Base-by-base conservation (phyloP, 2,888 invertebrate species). In the Drosophila maculinotata region DNA sequence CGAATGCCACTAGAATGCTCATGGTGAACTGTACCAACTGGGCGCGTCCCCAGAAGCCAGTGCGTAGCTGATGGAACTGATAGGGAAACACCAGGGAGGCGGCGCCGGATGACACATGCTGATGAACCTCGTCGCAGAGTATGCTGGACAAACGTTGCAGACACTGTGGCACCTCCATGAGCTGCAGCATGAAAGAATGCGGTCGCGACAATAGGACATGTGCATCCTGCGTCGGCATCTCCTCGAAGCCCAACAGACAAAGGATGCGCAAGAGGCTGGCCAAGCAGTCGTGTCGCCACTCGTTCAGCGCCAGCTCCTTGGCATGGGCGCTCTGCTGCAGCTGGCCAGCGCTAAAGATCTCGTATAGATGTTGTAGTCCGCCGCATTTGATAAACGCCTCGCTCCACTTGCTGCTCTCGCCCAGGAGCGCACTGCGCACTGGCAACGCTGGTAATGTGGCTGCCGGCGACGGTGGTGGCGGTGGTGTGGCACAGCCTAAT, bases 221-320 rank as follows among this genome's bases (percentile, higher is more conserved):
- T 64, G 90, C 90, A 69, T 91, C 91, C 42, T 90, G 91, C 2
- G 89, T 42, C 90, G 92, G 89, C 91, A 93, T 31, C 90, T 85
- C 85, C 91, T 53, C 93, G 8, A 97, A 95, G 0, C 98, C 97
- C 51, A 98, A 93, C 68, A 97, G 95, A 90, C 97, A 97, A 7
- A 98, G 92, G 69, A 98, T 93, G 87, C 97, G 96, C 51, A 98
- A 90, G 8, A 98, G 92, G 73, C 96, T 95, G 3, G 98, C 97
- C 25, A 98, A 92, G 87, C 98, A 98, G 90, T 98, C 98, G 90
- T 98, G 98, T 54, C 97, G 95, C 98, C 98, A 98, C 92, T 98
- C 97, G 60, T 91, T 92, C 1, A 90, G 72, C 8, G 87, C 77
- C 33, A 88, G 63, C 45, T 91, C 91, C 41, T 84, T 84, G 79